Conservation (phyloP, 2,888 invertebrate genomes). For the Drosophila anomalata region DNA sequence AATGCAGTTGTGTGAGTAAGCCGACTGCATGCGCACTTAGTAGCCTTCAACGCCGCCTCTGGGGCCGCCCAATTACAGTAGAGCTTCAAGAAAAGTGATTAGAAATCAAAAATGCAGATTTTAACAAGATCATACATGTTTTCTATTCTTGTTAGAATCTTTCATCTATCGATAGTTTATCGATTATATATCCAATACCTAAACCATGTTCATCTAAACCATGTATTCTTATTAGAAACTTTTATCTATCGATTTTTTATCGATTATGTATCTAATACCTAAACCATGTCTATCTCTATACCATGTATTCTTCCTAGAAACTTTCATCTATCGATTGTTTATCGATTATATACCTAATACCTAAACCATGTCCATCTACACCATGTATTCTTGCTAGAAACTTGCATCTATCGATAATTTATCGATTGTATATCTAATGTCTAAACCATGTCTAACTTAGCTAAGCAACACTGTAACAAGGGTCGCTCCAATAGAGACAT, state of each 20-base stretch:
- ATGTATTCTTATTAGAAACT: no score
- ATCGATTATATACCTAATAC: no score
- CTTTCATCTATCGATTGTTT: no score
- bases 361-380: no score
- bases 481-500: slow-evolving; percentile 44
- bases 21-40: slow-evolving; percentile 76
- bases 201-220: no score
- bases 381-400: neutral
- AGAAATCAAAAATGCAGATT: neutral
- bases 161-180: neutral
- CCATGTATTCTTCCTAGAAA: no score
- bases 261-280: no score
- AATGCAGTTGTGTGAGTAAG: slow-evolving; percentile 62
- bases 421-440: neutral
- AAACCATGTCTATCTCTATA: no score
- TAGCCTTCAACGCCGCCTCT: slow-evolving; percentile 73
- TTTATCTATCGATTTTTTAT: no score
- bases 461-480: slow-evolving; percentile 12
- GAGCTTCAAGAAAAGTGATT: neutral
- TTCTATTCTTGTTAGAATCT: neutral
- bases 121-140: neutral
- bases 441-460: neutral
- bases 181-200: no score
- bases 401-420: neutral
- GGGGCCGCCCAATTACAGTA: slow-evolving; percentile 42